Conservation (phyloP, 2,113 vertebrate genomes). For the Ceuthmochares aereus region DNA sequence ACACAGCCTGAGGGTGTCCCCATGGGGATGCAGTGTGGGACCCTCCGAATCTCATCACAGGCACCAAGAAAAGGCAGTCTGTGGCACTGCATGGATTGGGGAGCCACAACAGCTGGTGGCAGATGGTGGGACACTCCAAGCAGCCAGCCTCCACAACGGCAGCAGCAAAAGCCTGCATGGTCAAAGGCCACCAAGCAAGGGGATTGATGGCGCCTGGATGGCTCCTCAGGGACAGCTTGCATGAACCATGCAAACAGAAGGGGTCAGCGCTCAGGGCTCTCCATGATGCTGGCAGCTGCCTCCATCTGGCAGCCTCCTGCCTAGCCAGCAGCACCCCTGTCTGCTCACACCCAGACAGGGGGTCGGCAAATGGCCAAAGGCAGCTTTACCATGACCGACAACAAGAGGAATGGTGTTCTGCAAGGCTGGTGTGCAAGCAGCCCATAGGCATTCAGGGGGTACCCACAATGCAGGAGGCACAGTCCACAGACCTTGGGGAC, state of each 20-base stretch:
- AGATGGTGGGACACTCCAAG: slow-evolving; percentile 13
- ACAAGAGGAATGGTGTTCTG: not conserved
- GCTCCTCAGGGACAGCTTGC: not conserved
- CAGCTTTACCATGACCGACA: not conserved
- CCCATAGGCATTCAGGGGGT: not conserved
- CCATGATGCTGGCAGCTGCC: not conserved
- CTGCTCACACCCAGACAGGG: rapidly evolving
- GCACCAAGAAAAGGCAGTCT: not conserved
- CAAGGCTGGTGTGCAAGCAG: not conserved
- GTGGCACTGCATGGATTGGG: not conserved
- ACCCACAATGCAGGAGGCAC: not conserved
- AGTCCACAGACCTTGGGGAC: not conserved
- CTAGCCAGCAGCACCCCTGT: not conserved
- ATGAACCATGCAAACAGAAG: not conserved
- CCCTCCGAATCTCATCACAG: not conserved
- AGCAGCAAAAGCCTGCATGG: not conserved
- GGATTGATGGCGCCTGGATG: not conserved
- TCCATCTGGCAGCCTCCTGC: not conserved
- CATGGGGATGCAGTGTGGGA: rapidly evolving
- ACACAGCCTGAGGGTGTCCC: not conserved
- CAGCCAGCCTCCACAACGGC: not conserved
- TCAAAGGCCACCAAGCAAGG: not conserved
- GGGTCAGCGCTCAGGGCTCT: not conserved
- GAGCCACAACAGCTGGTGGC: slow-evolving; percentile 20
- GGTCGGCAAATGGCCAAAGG: not conserved